Evolutionary conservation across 2,888 invertebrate species (phyloP).

Genomic region (Tetrapedia diversipes): DNA sequence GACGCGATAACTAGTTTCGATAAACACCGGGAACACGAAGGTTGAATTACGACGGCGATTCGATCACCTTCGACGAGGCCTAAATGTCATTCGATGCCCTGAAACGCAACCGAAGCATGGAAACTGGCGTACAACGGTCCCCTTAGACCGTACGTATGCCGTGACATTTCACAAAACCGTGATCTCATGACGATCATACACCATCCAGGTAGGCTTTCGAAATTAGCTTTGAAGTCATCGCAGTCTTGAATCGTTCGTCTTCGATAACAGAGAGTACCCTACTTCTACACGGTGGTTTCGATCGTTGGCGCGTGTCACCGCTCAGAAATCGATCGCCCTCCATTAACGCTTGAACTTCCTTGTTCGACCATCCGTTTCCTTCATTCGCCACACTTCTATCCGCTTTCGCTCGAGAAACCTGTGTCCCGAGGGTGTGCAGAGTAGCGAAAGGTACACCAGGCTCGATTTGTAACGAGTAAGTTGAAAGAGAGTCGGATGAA

Average conservation of each 20-base stretch:
- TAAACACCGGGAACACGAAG: background rate
- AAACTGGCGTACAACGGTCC: background rate
- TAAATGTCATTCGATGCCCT: conserved; percentile 36
- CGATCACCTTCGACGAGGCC: background rate
- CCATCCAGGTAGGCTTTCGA: background rate
- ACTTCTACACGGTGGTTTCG: too few relatives aligned
- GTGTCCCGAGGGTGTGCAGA: background rate
- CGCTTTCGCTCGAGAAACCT: background rate
- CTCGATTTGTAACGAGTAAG: conserved; percentile 24
- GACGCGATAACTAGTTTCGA: background rate
- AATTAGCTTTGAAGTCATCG: background rate
- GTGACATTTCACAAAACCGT: conserved; percentile 1
- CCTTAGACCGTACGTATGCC: conserved; percentile 1
- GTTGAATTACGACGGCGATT: background rate
- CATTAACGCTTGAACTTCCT: too few relatives aligned
- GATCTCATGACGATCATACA: background rate
- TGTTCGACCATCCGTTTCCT: background rate
- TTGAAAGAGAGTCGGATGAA: conserved; percentile 31
- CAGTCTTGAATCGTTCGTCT: background rate
- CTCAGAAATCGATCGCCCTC: background rate
- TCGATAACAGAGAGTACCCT: too few relatives aligned
- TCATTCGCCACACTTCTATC: conserved; percentile 6
- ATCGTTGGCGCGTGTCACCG: too few relatives aligned
- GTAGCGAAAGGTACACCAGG: conserved; percentile 18
- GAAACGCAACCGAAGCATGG: conserved; percentile 7